Evolutionary conservation across 2,888 invertebrate genomes (phyloP).

Genomic region (Pyrocoelia pectoralis): DNA sequence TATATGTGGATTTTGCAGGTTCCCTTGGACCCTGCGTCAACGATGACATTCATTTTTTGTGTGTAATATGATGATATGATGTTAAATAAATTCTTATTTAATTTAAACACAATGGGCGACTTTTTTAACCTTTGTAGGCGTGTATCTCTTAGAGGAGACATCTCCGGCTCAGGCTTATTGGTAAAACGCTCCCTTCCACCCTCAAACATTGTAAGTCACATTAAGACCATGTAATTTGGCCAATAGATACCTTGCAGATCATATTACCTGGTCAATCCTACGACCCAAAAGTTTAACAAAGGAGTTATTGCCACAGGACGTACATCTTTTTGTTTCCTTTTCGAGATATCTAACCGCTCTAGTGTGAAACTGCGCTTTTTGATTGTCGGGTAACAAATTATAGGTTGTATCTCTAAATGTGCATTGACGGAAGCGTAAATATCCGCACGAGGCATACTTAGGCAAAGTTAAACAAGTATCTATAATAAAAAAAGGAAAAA

Average conservation of each 20-base stretch:
- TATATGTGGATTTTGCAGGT: no score
- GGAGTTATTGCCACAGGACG: slow-evolving; percentile 65
- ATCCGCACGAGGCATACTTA: slow-evolving; percentile 69
- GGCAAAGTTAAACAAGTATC: slow-evolving; percentile 61
- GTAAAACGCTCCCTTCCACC: background rate
- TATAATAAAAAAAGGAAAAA: no score
- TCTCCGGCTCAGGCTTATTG: no score
- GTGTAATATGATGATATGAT: no score
- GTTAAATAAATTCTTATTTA: no score
- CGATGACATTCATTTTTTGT: no score
- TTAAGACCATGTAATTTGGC: no score
- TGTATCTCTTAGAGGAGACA: no score
- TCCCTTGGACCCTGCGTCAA: no score
- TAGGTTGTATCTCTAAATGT: slow-evolving; percentile 69
- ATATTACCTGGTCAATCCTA: slow-evolving; percentile 50
- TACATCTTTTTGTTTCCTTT: slow-evolving; percentile 66
- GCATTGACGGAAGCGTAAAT: slow-evolving; percentile 66
- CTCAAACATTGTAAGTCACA: background rate
- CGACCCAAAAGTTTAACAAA: slow-evolving; percentile 62
- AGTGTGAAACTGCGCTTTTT: slow-evolving; percentile 69
- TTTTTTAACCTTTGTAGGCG: no score
- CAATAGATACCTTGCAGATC: no score
- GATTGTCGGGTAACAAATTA: slow-evolving; percentile 68
- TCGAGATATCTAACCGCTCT: slow-evolving; percentile 67
- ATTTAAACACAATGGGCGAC: no score